Base-by-base conservation (phyloP, 2,888 invertebrate genomes). In the Aphodius sticticus region DNA sequence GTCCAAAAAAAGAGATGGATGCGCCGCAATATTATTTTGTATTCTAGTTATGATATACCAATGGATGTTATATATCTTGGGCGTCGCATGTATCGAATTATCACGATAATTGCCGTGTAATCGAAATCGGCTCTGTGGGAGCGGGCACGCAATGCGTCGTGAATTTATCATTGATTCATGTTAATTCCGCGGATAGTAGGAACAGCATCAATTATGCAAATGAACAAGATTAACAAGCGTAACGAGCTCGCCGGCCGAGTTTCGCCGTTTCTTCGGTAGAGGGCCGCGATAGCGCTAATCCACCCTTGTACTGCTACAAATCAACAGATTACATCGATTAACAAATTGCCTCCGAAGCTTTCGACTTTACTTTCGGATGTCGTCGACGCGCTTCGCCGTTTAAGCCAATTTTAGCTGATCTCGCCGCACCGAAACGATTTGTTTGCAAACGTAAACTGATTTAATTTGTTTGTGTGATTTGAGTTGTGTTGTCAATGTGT, bases 121-220 rank as follows among this genome's bases (percentile, higher is more conserved):
- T 53, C 53, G 53, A 53, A 53, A 53, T 53, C 12, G 53, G 53
- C 53, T 53, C 53, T 7, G 53, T 12, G 53, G 53, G 53, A 53
- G 26, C 70, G 15, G 26, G 70, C 70, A 70, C 70, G 70, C 70
- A 70, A 70, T 70, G 70, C 70, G 70, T 70, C 70, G 70, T 16
- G 26, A 70, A 70, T 70, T 53, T 53, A 70, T 70, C 70, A 70
- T 70, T 70, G 70, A 70, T 70, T 70, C 70, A 15, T 16, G 26
- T 15, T 16, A 15, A 26, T 70, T 6, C 70, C 70, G 26, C 16
- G 70, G 26, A 26, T 70, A 70, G 26, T 16, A 70, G 16, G 70
- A 16, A 70, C 70, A 15, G 26, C 70, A 70, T 70, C 26, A 70
- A 70, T 70, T 70, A 70, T 70, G 70, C 70, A 70, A 70, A 70